Evolutionary conservation across 2,113 vertebrate species (phyloP).

Genomic region (rat (Rattus norvegicus)): GRCr8 NC_086026.1:38036001-38036500

Average conservation of each 20-base stretch:
- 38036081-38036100: neutral
- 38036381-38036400: neutral
- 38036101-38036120: neutral
- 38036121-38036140: neutral
- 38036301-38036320: neutral
- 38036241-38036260: neutral
- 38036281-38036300: neutral
- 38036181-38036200: neutral
- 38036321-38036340: neutral
- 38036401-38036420: neutral
- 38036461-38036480: neutral
- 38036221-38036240: neutral
- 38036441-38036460: neutral
- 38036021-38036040: neutral
- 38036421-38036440: neutral
- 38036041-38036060: neutral
- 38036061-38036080: neutral
- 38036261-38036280: neutral
- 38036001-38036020: neutral
- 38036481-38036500: neutral
- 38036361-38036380: neutral
- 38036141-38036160: neutral
- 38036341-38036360: neutral
- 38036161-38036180: conserved; percentile 2
- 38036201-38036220: neutral